These are phyloP conservation scores for Apus apus DNA, from an alignment of 2,113 vertebrate species.

Conservation along the genomic window DNA sequence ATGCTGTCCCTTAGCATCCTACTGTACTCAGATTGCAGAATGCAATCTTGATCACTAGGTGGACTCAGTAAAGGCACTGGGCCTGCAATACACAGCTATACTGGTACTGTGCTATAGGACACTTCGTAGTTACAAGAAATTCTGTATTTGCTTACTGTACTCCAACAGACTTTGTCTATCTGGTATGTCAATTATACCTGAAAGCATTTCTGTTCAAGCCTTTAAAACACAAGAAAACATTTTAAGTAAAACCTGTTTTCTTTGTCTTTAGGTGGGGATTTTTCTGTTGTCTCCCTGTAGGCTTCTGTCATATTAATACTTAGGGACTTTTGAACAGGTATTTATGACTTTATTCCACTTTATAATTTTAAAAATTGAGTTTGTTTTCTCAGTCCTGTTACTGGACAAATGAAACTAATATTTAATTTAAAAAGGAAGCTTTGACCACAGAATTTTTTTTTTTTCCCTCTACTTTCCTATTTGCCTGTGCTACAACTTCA, in stretches of 20 bases:
- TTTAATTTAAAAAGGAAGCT: neutral
- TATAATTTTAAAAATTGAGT: neutral
- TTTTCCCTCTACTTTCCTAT: neutral
- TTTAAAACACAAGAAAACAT: neutral
- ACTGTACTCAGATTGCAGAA: neutral
- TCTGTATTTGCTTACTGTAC: neutral
- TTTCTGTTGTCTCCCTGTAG: neutral
- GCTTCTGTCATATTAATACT: neutral
- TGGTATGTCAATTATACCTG: neutral
- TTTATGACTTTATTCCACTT: neutral
- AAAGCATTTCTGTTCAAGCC: neutral
- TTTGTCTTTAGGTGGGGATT: neutral
- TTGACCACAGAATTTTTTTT: neutral
- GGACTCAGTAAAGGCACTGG: neutral
- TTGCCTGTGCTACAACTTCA: neutral
- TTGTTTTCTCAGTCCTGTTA: neutral
- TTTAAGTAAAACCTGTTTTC: neutral
- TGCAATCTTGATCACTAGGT: neutral
- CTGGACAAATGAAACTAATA: neutral
- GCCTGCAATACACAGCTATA: neutral
- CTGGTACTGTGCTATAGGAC: neutral
- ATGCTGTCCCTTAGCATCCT: too few species aligned
- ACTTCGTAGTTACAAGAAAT: neutral
- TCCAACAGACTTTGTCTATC: neutral
- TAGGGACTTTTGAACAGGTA: neutral